These are phyloP conservation scores for Chroicocephalus ridibundus DNA, from an alignment of 2,113 vertebrate species.

Conservation along the genomic window DNA sequence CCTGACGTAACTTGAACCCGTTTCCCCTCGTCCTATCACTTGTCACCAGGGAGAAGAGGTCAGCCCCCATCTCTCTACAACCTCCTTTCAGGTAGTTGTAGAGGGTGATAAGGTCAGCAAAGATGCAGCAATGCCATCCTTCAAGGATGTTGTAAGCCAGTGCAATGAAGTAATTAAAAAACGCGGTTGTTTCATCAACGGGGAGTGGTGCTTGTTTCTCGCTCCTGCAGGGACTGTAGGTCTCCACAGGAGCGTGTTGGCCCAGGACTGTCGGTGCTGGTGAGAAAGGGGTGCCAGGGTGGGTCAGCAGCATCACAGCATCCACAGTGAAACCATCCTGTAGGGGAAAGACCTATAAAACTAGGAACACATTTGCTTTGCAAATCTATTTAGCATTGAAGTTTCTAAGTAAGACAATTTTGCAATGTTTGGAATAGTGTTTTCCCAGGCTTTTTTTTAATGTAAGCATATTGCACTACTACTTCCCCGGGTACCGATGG, in stretches of 20 bases:
- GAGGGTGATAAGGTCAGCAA: too few species aligned
- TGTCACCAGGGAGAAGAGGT: too few species aligned
- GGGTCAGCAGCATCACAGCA: not conserved
- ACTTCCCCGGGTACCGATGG: fast-evolving
- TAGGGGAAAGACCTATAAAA: not conserved
- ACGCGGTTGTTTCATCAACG: not conserved
- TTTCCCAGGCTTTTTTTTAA: not conserved
- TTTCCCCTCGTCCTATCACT: too few species aligned
- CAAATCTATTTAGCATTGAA: not conserved
- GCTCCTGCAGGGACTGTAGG: not conserved
- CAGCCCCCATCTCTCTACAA: too few species aligned
- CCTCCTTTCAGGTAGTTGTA: too few species aligned
- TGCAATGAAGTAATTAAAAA: not conserved
- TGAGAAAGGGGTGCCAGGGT: not conserved
- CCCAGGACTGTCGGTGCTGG: fast-evolving
- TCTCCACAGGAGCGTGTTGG: not conserved
- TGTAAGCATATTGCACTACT: fast-evolving
- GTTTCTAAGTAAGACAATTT: not conserved
- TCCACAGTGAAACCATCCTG: not conserved
- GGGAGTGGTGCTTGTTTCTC: not conserved
- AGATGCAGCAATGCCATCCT: not conserved
- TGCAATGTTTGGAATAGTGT: not conserved
- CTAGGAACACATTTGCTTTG: not conserved
- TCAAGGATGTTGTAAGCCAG: not conserved
- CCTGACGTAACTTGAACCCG: too few species aligned